Evolutionary conservation across 2,113 vertebrate species (phyloP).

Genomic region (Cygnus atratus): DNA sequence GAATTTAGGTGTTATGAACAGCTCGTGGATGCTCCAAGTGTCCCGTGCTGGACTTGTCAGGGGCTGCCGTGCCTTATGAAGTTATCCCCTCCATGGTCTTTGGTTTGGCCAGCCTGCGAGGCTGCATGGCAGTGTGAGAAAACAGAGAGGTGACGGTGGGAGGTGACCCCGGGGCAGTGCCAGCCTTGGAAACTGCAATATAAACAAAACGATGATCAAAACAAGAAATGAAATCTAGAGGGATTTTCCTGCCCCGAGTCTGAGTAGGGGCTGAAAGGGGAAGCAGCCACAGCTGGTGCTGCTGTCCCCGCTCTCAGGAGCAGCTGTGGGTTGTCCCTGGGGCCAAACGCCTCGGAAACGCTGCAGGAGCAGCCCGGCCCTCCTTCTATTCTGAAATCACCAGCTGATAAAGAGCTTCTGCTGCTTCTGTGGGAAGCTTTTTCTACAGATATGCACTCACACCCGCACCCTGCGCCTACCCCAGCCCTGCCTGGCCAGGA

Average conservation of each 20-base stretch:
- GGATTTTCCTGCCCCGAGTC: background rate
- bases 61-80: background rate
- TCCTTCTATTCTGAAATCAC: background rate
- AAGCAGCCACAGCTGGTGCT: background rate
- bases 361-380: background rate
- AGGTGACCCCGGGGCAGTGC: background rate
- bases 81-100: background rate
- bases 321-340: background rate
- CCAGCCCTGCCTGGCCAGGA: background rate
- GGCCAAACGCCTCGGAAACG: background rate
- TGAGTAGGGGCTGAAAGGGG: background rate
- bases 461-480: background rate
- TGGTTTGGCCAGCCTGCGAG: background rate
- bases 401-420: background rate
- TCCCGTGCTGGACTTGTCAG: accelerated
- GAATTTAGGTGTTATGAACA: background rate
- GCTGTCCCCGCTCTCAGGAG: background rate
- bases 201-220: background rate
- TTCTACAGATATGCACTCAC: background rate
- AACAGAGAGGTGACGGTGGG: background rate
- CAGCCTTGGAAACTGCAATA: background rate
- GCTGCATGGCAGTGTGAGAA: background rate
- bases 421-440: background rate
- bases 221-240: background rate
- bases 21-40: background rate